Base-by-base conservation (phyloP, 2,888 invertebrate genomes). In the Xestia rhomboidea region DNA sequence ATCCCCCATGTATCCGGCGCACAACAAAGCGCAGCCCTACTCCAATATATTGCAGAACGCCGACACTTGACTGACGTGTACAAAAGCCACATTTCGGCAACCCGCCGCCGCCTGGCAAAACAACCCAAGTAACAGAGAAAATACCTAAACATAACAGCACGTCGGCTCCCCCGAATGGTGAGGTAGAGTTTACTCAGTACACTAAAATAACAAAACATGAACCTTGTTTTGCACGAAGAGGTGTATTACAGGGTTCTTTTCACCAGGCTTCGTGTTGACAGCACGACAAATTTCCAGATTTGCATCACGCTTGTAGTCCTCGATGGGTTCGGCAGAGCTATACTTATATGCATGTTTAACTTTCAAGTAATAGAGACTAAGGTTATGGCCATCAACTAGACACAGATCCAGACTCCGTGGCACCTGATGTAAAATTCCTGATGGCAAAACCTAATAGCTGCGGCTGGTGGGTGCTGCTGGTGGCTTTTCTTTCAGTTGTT, bases 31-130 rank as follows among this genome's bases (percentile, higher is more conserved):
- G 64, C 51, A 68, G 66, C 57, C 15, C 38, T 24, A 30, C 63
- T 54, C 51, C 64, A 72, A 75, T 75, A 80, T 81, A 68, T 64
- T 71, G 73, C 80, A 68, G 44, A 15, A 0, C 18, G 13, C 62
- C n/a, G 75, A 81, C 85, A 76, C 49, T 72, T 84, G 85, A 81
- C 34, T 62, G 85, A 82, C 85, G 62, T 49, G n/a, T 38, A 84
- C 84, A 60, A 84, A 80, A 84, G 68, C 85, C 76, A 69, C 76
- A 76, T 69, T 82, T 72, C 84, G 71, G 68, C 72, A 84, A 68
- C 64, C 64, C 60, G 4, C 24, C 30, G 46, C n/a, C 41, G 44
- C 24, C 11, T n/a, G 6, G 54, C 62, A 66, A 80, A 82, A 74
- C 67, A 69, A 54, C 30, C 30, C 21, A 76, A 62, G 62, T 57